Conservation (phyloP, 2,797 vertebrate species). For the Sarcoramphus papa region DNA sequence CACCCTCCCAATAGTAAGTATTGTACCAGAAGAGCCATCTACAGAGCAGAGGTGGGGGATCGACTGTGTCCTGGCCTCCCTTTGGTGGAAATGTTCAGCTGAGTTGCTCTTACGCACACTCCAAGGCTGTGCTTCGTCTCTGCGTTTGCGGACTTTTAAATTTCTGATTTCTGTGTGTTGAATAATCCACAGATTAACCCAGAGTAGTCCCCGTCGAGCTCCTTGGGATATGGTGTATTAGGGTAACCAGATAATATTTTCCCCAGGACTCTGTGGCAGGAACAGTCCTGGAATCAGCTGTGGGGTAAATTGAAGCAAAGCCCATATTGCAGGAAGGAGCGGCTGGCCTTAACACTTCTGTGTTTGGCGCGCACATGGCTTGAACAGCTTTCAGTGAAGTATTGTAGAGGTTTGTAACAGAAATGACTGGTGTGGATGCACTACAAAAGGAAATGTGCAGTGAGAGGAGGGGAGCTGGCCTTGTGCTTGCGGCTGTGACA, state of each 20-base stretch:
- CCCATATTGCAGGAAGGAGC: too few relatives aligned
- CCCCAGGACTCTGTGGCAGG: not conserved
- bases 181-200: not conserved
- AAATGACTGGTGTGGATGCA: not conserved
- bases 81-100: not conserved
- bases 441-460: not conserved
- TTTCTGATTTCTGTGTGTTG: not conserved
- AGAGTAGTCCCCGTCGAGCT: not conserved
- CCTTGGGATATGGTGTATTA: not conserved
- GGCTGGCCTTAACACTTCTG: not conserved
- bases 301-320: not conserved
- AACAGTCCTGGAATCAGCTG: not conserved
- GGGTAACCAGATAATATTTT: not conserved
- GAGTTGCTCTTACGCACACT: not conserved
- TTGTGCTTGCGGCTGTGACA: not conserved
- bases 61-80: rapidly evolving
- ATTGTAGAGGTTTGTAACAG: not conserved
- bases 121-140: not conserved
- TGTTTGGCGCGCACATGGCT: not conserved
- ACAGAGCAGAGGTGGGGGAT: not conserved
- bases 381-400: not conserved
- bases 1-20: not conserved
- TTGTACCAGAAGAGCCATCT: not conserved
- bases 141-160: not conserved
- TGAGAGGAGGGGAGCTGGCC: not conserved